Conservation (phyloP, 2,797 vertebrate genomes). For the Poecilia velifera region DNA sequence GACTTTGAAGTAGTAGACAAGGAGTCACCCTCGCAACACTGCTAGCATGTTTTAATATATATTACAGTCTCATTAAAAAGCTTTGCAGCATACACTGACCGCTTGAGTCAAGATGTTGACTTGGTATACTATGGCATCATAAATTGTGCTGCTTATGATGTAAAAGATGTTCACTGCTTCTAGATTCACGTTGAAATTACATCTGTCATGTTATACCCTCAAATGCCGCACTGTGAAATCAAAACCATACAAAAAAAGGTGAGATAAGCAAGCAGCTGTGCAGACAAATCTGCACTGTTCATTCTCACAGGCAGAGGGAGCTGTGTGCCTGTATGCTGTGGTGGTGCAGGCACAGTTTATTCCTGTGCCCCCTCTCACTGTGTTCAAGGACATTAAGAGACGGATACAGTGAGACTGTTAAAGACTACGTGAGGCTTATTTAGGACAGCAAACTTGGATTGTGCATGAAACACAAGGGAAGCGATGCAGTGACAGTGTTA, state of each 20-base stretch:
- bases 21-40: background rate
- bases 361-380: constrained; percentile 49
- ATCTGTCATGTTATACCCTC: background rate
- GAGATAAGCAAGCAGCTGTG: constrained; percentile 17
- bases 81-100: background rate
- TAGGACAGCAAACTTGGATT: constrained; percentile 33
- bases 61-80: background rate
- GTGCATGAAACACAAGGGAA: constrained; percentile 28
- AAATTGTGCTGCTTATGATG: too few species aligned
- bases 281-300: constrained; percentile 42
- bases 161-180: background rate
- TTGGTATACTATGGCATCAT: too few species aligned
- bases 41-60: background rate
- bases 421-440: constrained; percentile 19
- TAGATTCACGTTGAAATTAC: background rate
- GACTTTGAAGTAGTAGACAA: background rate
- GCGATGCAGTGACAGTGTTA: constrained; percentile 11
- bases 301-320: constrained; percentile 69
- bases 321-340: constrained; percentile 44
- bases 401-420: constrained; percentile 35
- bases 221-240: background rate
- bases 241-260: background rate
- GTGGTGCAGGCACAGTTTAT: constrained; percentile 57
- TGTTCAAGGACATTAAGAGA: constrained; percentile 75
- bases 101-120: too few species aligned